Conservation (phyloP, 1,140 invertebrate genomes). For the Centruroides vittatus region DNA sequence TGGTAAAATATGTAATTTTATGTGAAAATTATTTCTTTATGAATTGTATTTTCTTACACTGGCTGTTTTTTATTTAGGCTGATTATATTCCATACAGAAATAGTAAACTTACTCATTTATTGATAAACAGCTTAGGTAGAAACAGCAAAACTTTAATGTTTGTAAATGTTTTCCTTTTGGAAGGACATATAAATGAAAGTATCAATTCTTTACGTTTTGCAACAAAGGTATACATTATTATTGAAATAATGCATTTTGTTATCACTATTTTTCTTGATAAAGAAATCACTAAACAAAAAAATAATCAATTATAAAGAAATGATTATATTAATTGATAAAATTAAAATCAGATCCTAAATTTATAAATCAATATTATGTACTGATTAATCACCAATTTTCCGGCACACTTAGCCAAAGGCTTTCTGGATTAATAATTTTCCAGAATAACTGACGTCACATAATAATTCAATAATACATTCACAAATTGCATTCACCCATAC, state of each 20-base stretch:
- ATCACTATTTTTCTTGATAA: not conserved
- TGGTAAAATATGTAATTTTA: slow-evolving; percentile 29
- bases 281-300: not conserved
- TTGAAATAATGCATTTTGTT: not conserved
- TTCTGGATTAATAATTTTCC: no score
- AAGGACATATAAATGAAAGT: slow-evolving; percentile 67
- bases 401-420: no score
- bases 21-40: no score
- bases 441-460: no score
- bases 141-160: slow-evolving; percentile 90
- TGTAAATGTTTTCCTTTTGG: slow-evolving; percentile 64
- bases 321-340: no score
- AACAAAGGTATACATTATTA: slow-evolving; percentile 26
- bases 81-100: slow-evolving; percentile 74
- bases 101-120: slow-evolving; percentile 74
- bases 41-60: no score
- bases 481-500: no score
- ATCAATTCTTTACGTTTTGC: slow-evolving; percentile 61
- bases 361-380: no score
- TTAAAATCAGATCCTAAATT: no score
- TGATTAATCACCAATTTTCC: no score
- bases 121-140: slow-evolving; percentile 77
- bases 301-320: not conserved
- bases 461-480: no score
- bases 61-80: slow-evolving; percentile 25